Conservation (phyloP, 2,113 vertebrate species). For the Ceyx melanurus region DNA sequence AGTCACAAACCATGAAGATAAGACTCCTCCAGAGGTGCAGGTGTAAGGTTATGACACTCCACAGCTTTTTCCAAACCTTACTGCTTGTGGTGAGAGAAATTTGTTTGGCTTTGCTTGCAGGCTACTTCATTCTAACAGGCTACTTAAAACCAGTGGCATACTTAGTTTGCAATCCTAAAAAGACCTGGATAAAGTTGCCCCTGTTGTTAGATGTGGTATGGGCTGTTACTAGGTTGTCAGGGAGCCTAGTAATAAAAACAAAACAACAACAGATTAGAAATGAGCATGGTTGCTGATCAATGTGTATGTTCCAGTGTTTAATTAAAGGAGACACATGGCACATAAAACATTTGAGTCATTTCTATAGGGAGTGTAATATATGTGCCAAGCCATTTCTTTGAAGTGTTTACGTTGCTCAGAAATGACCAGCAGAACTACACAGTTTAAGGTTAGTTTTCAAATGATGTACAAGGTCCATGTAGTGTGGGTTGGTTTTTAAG, state of each 20-base stretch:
- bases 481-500: neutral
- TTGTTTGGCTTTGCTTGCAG: neutral
- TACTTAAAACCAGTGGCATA: neutral
- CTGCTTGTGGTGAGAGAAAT: neutral
- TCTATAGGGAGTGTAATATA: neutral
- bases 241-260: neutral
- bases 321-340: neutral
- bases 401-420: neutral
- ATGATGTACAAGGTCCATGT: neutral
- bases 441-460: neutral
- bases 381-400: neutral
- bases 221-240: neutral
- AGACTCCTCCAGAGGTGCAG: neutral
- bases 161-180: neutral
- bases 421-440: fast-evolving
- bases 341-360: neutral
- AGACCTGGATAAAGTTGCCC: neutral
- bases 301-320: neutral
- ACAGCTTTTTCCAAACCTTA: neutral
- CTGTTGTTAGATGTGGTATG: neutral
- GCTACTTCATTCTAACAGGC: neutral
- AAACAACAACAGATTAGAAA: no score
- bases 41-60: neutral
- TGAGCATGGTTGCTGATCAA: neutral
- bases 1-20: neutral